phyloP scores from a whole-genome alignment of 2,113 vertebrate genomes.

The Gadus chalcogrammus region DNA sequence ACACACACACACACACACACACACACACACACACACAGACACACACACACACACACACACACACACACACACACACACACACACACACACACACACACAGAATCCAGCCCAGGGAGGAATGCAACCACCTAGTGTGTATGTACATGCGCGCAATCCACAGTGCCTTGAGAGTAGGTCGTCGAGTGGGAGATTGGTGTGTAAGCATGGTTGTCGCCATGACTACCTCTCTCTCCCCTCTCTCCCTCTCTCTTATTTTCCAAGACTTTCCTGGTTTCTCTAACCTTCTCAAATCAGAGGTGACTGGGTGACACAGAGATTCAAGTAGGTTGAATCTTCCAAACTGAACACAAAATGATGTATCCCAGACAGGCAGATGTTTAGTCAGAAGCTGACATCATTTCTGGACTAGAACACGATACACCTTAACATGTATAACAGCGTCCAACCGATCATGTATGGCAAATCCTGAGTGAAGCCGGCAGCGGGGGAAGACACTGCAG shows the following conservation, averaged over 20 bases:
- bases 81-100: slow-evolving; percentile 16
- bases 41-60: neutral
- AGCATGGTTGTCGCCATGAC: neutral
- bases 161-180: slow-evolving; percentile 17
- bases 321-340: too few relatives aligned
- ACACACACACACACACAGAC: slow-evolving; percentile 15
- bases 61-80: slow-evolving; percentile 17
- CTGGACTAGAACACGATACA: too few relatives aligned
- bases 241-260: neutral
- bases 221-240: neutral
- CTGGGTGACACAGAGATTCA: too few relatives aligned
- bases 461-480: too few relatives aligned
- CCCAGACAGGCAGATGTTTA: too few relatives aligned
- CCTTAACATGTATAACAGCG: too few relatives aligned
- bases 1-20: slow-evolving; percentile 20
- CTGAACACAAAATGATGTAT: too few relatives aligned
- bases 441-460: too few relatives aligned
- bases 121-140: neutral
- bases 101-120: neutral
- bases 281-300: neutral
- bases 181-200: slow-evolving; percentile 20
- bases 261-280: too few relatives aligned
- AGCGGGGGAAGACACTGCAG: too few relatives aligned
- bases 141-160: neutral
- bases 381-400: too few relatives aligned